phyloP scores from a whole-genome alignment of 2,888 invertebrate species.

The Phymatocera aterrima region DNA sequence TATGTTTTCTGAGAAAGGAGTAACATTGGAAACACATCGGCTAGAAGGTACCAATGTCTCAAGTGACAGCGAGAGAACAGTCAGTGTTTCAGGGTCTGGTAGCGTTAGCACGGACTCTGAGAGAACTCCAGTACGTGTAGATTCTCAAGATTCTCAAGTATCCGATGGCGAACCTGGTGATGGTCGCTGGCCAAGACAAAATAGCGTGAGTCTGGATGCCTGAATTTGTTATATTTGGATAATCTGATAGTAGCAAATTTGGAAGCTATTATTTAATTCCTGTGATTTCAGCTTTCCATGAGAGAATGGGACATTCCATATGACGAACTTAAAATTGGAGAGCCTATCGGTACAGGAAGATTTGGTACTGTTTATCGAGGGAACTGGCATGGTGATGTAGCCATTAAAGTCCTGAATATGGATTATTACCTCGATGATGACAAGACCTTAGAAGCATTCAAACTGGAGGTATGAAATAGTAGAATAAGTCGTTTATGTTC shows the following conservation, averaged over 20 bases:
- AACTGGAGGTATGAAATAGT: constrained; percentile 84
- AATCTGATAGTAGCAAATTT: not conserved
- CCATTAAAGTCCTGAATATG: constrained; percentile 96
- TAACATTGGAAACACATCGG: constrained; percentile 77
- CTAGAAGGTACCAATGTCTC: constrained; percentile 78
- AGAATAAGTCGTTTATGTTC: not conserved
- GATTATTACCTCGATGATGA: constrained; percentile 92
- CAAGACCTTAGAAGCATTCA: constrained; percentile 93
- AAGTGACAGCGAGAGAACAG: constrained; percentile 83
- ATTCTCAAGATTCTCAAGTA: constrained; percentile 89
- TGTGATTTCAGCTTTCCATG: constrained; percentile 83
- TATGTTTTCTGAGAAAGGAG: constrained; percentile 74
- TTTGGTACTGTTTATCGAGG: constrained; percentile 97
- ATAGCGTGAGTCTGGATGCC: constrained; percentile 80
- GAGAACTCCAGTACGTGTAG: constrained; percentile 86
- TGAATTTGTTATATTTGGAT: not conserved
- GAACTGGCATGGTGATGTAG: constrained; percentile 98
- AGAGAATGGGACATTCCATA: constrained; percentile 99
- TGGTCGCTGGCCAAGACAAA: constrained; percentile 86
- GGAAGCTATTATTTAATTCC: not conserved
- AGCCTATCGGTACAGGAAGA: constrained; percentile 92
- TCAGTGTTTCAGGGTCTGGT: constrained; percentile 83
- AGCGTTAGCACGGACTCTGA: constrained; percentile 90
- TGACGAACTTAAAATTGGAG: constrained; percentile 92
- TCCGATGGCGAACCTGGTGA: constrained; percentile 79